phyloP scores from a whole-genome alignment of 2,888 invertebrate species.

The Plemyria rubiginata region DNA sequence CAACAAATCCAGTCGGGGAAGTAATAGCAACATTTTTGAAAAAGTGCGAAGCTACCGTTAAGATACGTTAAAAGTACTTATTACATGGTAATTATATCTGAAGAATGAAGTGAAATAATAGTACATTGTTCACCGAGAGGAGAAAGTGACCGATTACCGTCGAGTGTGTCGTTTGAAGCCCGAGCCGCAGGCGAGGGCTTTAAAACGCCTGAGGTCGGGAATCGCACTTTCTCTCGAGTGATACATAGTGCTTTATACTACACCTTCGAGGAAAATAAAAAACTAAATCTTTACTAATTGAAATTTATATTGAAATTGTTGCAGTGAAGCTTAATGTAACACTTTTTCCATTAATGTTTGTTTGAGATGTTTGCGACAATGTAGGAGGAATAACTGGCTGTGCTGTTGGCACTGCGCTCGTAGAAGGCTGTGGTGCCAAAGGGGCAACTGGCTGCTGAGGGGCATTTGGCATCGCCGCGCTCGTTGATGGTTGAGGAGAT shows the following conservation, averaged over 20 bases:
- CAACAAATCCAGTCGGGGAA: too few relatives aligned
- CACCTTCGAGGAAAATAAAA: not conserved
- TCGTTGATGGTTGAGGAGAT: conserved; percentile 2
- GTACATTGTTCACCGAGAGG: not conserved
- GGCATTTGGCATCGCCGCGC: conserved; percentile 1
- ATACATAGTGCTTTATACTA: too few relatives aligned
- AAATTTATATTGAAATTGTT: conserved; percentile 1
- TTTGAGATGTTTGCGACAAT: conserved; percentile 5
- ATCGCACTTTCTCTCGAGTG: too few relatives aligned
- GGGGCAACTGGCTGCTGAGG: conserved; percentile 8
- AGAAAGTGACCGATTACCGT: too few relatives aligned
- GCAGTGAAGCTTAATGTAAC: not conserved
- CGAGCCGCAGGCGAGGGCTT: too few relatives aligned
- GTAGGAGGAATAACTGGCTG: not conserved
- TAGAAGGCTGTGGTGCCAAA: conserved; percentile 6
- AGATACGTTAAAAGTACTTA: too few relatives aligned
- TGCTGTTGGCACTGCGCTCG: conserved; percentile 6
- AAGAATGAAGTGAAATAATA: too few relatives aligned
- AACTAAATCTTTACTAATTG: not conserved
- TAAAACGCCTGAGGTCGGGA: too few relatives aligned
- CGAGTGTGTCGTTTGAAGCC: too few relatives aligned
- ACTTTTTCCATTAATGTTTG: conserved; percentile 4
- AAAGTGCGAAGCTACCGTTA: too few relatives aligned
- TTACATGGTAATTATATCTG: too few relatives aligned
- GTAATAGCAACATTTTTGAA: too few relatives aligned